Evolutionary conservation across 2,113 vertebrate genomes (phyloP).

Genomic region (Rhinogobius similis): DNA sequence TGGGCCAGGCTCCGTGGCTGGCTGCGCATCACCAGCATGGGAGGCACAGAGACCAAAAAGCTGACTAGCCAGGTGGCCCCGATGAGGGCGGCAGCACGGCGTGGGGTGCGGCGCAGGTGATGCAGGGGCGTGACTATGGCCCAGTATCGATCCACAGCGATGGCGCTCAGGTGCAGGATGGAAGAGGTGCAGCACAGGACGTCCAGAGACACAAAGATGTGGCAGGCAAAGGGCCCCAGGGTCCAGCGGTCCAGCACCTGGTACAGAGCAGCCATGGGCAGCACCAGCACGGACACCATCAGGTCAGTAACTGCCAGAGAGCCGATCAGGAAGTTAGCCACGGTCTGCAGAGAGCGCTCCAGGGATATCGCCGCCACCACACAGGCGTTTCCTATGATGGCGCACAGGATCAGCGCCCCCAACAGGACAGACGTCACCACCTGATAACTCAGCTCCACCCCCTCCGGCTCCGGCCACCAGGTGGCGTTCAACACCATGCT

Average conservation of each 20-base stretch:
- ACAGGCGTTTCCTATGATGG: slow-evolving; percentile 93
- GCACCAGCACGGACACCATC: slow-evolving; percentile 97
- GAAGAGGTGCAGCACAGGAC: slow-evolving; percentile 97
- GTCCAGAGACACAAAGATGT: slow-evolving; percentile 94
- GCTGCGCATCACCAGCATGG: slow-evolving; percentile 88
- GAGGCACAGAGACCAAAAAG: slow-evolving; percentile 94
- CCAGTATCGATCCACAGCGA: slow-evolving; percentile 97
- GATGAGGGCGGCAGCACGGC: slow-evolving; percentile 90
- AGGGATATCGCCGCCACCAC: slow-evolving; percentile 94
- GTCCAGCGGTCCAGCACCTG: slow-evolving; percentile 97
- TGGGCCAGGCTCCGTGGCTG: slow-evolving; percentile 82
- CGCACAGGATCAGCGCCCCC: slow-evolving; percentile 89
- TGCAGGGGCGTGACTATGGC: slow-evolving; percentile 96
- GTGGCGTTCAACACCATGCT: background rate
- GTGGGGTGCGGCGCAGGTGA: slow-evolving; percentile 92
- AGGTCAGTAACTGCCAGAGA: slow-evolving; percentile 95
- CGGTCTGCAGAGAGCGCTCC: slow-evolving; percentile 94
- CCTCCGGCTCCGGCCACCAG: slow-evolving; percentile 50
- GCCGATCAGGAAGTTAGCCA: slow-evolving; percentile 96
- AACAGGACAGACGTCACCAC: slow-evolving; percentile 88
- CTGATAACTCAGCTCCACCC: slow-evolving; percentile 88
- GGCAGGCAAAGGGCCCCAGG: slow-evolving; percentile 90
- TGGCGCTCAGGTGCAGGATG: slow-evolving; percentile 96
- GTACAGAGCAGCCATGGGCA: slow-evolving; percentile 97
- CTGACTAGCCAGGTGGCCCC: slow-evolving; percentile 96